Base-by-base conservation (phyloP, 2,888 invertebrate species). In the Tachina grossa region DNA sequence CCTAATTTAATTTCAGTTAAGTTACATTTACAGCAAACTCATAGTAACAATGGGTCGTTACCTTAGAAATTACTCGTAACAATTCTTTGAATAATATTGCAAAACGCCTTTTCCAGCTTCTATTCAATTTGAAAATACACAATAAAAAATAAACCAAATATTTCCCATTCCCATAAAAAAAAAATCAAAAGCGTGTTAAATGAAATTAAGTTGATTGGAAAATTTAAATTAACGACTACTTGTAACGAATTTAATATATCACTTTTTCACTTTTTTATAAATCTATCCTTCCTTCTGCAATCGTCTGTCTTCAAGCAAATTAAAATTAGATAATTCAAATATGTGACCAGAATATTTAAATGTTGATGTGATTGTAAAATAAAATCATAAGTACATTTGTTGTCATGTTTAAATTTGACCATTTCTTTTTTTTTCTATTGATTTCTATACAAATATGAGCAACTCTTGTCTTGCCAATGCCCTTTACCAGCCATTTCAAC, bases 301-400 rank as follows among this genome's bases (percentile, higher is more conserved):
- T 14, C 22, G 31, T 31, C 1, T 53, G 31, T 31, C 1, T 53
- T 61, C 2, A 22, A 74, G 51, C 45, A 61, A 68, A 61, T 53
- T 39, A 53, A 81, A 75, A 68, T 75, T 51, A 68, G 45, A 59
- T 75, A 75, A 68, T 14, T 61, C 39, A 5, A 43, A 68, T 14
- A 53, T 81, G 75, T 75, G 81, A 68, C 19, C 16, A 75, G 61
- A 81, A 81, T 81, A 19, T 53, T 75, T 19, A n/a, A n/a, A 39
- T 39, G n/a, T 39, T 22, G 0, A 31, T 3, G 11, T 13, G 22
- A 16, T 47, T 16, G 31, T 14, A 47, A 10, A 45, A 19, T 13
- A 13, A 63, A 9, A 14, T 10, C 43, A 3, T 43, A 16, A 13
- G 16, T 16, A n/a, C n/a, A 49, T 31, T 31, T 31, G 5, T 31